Evolutionary conservation across 2,888 invertebrate species (phyloP).

Genomic region (Epirrhoe tristata): DNA sequence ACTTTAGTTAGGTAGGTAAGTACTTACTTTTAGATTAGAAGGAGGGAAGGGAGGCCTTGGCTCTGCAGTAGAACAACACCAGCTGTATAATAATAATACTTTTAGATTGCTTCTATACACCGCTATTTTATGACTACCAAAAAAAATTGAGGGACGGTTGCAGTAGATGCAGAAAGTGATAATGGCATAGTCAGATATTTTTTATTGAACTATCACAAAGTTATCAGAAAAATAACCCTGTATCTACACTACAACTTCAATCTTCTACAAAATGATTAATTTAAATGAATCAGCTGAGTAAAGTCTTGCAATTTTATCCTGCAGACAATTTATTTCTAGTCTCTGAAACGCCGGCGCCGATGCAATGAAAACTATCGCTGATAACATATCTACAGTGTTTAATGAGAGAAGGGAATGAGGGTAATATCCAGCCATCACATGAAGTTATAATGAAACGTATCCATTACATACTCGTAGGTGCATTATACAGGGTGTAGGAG

Average conservation of each 20-base stretch:
- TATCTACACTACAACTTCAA: neutral
- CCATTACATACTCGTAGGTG: slow-evolving; percentile 5
- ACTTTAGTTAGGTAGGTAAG: too few species aligned
- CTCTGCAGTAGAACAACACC: too few species aligned
- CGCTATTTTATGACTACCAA: too few species aligned
- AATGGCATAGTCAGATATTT: too few species aligned
- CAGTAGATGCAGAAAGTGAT: too few species aligned
- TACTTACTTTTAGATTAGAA: too few species aligned
- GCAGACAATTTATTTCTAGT: slow-evolving; percentile 10
- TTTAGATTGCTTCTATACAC: too few species aligned
- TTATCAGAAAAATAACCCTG: too few species aligned
- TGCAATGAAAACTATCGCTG: slow-evolving; percentile 23
- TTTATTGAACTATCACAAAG: too few species aligned
- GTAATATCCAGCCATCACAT: slow-evolving; percentile 11
- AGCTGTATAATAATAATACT: too few species aligned
- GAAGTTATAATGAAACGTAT: slow-evolving; percentile 40
- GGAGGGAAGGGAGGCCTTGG: too few species aligned
- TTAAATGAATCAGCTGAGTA: neutral
- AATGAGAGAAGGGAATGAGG: slow-evolving; percentile 5
- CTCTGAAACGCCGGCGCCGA: slow-evolving; percentile 9
- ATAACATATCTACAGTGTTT: slow-evolving; percentile 23
- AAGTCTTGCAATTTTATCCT: slow-evolving; percentile 6
- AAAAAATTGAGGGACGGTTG: too few species aligned
- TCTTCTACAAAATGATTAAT: neutral
- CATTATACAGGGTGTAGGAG: neutral